Evolutionary conservation across 2,113 vertebrate species (phyloP).

Genomic region (Ptyas mucosa): DNA sequence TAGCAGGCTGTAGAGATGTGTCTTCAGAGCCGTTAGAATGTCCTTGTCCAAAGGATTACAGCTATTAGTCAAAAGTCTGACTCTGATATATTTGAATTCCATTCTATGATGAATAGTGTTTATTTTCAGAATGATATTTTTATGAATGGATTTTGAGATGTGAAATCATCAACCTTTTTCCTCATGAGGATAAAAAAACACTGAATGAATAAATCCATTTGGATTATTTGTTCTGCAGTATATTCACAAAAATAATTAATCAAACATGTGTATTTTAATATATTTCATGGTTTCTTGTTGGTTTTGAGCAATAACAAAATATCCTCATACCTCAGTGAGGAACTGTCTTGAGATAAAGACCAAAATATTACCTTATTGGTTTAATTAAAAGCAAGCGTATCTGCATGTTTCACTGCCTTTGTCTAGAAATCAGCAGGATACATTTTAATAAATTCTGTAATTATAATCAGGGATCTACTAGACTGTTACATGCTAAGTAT

Average conservation of each 20-base stretch:
- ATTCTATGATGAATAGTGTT: not conserved
- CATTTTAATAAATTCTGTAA: slow-evolving; percentile 33
- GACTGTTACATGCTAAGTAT: slow-evolving; percentile 1
- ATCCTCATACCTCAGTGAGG: not conserved
- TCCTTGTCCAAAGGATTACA: not conserved
- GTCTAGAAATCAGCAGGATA: slow-evolving; percentile 21
- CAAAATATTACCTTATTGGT: slow-evolving; percentile 35
- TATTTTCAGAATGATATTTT: not conserved
- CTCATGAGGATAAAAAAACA: not conserved
- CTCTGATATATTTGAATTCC: not conserved
- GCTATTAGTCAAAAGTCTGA: not conserved
- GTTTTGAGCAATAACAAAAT: slow-evolving; percentile 22
- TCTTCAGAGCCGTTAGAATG: not conserved
- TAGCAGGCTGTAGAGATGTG: not conserved
- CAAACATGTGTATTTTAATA: not conserved
- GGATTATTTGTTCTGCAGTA: slow-evolving; percentile 15
- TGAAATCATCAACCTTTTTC: not conserved
- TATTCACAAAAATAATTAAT: not conserved
- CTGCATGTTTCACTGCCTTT: slow-evolving; percentile 18
- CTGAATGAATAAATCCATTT: not conserved
- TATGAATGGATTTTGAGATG: slow-evolving; percentile 18
- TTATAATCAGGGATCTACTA: slow-evolving; percentile 26
- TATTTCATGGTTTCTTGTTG: slow-evolving; percentile 5
- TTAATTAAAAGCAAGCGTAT: slow-evolving; percentile 32
- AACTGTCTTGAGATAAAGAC: slow-evolving; percentile 4